phyloP scores from a whole-genome alignment of 2,888 invertebrate genomes.

The Cyaniris semiargus region DNA sequence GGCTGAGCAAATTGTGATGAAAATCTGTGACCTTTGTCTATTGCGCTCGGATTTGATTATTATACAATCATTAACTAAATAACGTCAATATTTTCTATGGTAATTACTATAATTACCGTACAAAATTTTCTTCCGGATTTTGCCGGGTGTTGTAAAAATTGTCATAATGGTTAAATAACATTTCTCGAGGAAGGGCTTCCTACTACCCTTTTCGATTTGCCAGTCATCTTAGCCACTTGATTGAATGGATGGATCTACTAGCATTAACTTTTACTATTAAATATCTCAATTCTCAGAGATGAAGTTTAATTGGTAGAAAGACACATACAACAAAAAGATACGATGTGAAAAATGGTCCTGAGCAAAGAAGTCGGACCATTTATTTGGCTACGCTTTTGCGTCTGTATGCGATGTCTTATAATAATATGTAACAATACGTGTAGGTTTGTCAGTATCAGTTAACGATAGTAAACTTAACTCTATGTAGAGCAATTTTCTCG shows the following conservation, averaged over 20 bases:
- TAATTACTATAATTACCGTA: not conserved
- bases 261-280: not conserved
- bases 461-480: not conserved
- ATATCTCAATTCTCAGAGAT: no score
- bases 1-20: slow-evolving; percentile 43
- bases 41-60: slow-evolving; percentile 40
- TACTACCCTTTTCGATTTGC: not conserved
- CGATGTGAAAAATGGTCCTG: no score
- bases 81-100: not conserved
- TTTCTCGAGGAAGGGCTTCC: not conserved
- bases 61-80: slow-evolving; percentile 40
- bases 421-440: no score
- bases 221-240: not conserved
- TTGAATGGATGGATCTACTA: not conserved
- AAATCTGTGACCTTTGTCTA: slow-evolving; percentile 45
- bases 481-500: not conserved
- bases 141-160: not conserved
- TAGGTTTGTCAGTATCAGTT: no score
- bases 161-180: not conserved
- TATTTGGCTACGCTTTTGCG: no score
- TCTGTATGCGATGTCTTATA: no score
- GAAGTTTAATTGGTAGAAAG: no score
- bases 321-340: no score
- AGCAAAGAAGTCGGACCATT: no score
- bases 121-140: not conserved